phyloP scores from a whole-genome alignment of 2,113 vertebrate genomes.

The Ginglymostoma cirratum region DNA sequence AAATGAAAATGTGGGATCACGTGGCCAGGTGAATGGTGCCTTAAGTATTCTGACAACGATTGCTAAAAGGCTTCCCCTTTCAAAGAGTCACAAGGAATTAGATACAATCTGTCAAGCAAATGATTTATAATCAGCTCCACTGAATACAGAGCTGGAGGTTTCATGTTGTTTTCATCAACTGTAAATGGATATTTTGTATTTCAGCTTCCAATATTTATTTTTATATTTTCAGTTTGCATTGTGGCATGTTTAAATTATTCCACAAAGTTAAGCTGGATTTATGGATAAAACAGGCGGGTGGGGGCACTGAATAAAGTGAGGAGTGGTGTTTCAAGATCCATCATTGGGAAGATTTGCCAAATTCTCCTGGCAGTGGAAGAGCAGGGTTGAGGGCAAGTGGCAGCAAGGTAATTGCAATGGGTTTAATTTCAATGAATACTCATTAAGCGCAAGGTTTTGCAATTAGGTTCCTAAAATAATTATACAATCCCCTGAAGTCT shows the following conservation, averaged over 20 bases:
- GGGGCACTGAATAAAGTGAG: too few relatives aligned
- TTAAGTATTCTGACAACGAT: not conserved
- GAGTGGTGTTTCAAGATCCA: too few relatives aligned
- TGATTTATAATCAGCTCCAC: slow-evolving; percentile 15
- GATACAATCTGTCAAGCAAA: not conserved
- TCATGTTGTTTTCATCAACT: slow-evolving; percentile 19
- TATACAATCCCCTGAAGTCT: not conserved
- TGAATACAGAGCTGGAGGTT: not conserved
- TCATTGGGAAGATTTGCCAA: not conserved
- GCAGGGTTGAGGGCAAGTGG: not conserved
- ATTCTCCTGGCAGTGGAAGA: not conserved
- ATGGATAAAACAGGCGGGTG: too few relatives aligned
- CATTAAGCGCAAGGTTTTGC: not conserved
- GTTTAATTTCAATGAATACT: not conserved
- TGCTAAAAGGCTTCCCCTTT: slow-evolving; percentile 20
- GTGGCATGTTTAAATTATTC: not conserved
- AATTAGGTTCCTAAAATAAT: not conserved
- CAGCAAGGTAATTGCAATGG: not conserved
- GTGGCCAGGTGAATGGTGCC: not conserved
- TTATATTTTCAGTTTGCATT: not conserved
- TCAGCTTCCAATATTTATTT: not conserved
- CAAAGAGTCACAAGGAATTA: slow-evolving; percentile 19
- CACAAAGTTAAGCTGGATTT: not conserved
- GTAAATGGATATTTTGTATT: not conserved
- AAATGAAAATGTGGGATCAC: slow-evolving; percentile 1